Conservation (phyloP, 2,113 vertebrate genomes). For the Rhinichthys klamathensis region DNA sequence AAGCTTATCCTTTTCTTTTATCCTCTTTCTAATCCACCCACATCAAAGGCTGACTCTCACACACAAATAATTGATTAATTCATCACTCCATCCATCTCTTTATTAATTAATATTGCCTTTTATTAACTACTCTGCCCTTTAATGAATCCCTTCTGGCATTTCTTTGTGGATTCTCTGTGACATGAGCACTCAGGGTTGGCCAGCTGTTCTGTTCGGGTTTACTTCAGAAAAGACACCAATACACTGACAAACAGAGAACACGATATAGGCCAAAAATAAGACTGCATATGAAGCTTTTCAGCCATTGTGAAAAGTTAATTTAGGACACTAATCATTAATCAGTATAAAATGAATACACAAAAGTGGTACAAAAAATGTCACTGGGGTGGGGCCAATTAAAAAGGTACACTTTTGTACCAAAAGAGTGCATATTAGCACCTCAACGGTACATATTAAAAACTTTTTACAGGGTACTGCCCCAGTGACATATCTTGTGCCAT, state of each 20-base stretch:
- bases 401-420: too few species aligned
- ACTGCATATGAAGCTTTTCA: neutral
- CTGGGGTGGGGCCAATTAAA: too few species aligned
- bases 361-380: too few species aligned
- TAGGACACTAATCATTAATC: neutral
- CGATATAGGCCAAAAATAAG: neutral
- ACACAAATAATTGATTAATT: conserved; percentile 7
- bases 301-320: neutral
- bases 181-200: neutral
- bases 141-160: conserved; percentile 26
- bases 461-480: too few species aligned
- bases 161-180: conserved; percentile 20
- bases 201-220: neutral
- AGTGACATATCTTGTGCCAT: too few species aligned
- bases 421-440: too few species aligned
- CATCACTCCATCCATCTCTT: conserved; percentile 19
- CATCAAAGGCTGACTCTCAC: conserved; percentile 16
- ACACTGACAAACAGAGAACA: neutral
- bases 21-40: conserved; percentile 10
- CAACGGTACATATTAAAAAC: too few species aligned
- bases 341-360: neutral
- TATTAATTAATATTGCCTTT: conserved; percentile 45
- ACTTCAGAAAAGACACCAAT: neutral
- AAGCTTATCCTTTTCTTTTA: neutral
- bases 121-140: conserved; percentile 21